A percentile compares a stretch with the other conserved stretches of the same genome.
phyloP scores from a whole-genome alignment of 2,113 vertebrate genomes.

The Thunnus maccoyii region DNA sequence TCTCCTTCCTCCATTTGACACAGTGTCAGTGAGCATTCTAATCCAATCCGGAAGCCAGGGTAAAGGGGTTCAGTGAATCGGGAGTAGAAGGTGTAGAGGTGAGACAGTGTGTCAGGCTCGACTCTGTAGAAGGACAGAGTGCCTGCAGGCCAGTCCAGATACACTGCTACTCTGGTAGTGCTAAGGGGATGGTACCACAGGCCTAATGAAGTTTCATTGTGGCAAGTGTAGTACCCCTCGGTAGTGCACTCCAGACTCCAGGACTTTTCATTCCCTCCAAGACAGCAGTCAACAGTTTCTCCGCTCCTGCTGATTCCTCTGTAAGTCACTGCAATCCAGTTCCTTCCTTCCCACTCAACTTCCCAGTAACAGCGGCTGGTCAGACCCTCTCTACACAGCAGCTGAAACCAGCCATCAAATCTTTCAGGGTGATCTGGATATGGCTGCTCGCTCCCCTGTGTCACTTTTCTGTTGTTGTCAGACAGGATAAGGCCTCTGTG shows the following conservation, averaged over 20 bases:
- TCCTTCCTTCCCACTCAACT: background rate
- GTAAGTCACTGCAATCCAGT: background rate
- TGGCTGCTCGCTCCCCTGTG: background rate
- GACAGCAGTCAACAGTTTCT: background rate
- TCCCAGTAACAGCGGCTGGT: slow-evolving; percentile 15
- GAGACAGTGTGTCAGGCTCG: background rate
- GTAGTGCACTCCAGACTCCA: background rate
- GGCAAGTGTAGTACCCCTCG: background rate
- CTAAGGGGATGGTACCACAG: background rate
- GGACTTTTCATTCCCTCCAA: background rate
- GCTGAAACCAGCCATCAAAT: background rate
- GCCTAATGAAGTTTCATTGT: background rate
- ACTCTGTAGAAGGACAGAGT: slow-evolving; percentile 15
- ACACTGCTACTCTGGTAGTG: background rate
- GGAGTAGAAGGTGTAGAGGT: slow-evolving; percentile 2
- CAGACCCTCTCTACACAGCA: background rate
- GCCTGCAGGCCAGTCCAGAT: slow-evolving; percentile 24
- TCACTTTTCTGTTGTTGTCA: background rate
- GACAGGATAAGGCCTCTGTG: slow-evolving; percentile 1
- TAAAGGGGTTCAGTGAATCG: slow-evolving; percentile 12
- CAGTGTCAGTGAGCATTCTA: background rate
- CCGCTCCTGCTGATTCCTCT: background rate
- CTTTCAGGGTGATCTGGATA: background rate
- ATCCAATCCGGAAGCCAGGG: background rate
- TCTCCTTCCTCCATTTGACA: background rate